Evolutionary conservation across 2,113 vertebrate species (phyloP).

Genomic region (Diphyllodes magnificus): DNA sequence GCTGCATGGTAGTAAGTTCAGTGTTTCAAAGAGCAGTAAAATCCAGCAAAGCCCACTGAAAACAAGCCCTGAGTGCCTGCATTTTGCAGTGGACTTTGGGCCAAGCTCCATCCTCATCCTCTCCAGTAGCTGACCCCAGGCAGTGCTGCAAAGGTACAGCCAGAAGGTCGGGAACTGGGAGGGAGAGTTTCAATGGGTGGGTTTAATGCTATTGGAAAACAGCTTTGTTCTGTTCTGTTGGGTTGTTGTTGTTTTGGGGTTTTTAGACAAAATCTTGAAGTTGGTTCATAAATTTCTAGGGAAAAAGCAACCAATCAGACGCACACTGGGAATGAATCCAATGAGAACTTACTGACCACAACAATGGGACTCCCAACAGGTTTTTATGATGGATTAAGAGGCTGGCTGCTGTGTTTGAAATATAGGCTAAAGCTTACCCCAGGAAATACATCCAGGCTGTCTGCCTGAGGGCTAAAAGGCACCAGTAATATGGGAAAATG

Average conservation of each 20-base stretch:
- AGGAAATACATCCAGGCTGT: background rate
- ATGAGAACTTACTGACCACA: background rate
- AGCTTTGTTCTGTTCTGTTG: background rate
- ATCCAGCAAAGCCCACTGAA: slow-evolving; percentile 20
- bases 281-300: background rate
- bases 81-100: background rate
- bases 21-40: background rate
- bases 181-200: background rate
- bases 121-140: background rate
- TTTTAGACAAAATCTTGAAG: background rate
- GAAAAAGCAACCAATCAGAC: background rate
- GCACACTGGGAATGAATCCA: background rate
- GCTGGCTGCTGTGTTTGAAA: background rate
- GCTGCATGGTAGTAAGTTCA: background rate
- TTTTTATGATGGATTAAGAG: background rate
- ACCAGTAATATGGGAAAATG: background rate
- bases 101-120: background rate
- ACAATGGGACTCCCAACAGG: background rate
- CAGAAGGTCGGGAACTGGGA: background rate
- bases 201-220: slow-evolving; percentile 10
- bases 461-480: background rate
- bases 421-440: background rate
- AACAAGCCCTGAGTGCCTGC: background rate
- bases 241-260: background rate
- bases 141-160: background rate